Conservation (phyloP, 2,797 vertebrate species). For the Phrynocephalus guinanensis region DNA sequence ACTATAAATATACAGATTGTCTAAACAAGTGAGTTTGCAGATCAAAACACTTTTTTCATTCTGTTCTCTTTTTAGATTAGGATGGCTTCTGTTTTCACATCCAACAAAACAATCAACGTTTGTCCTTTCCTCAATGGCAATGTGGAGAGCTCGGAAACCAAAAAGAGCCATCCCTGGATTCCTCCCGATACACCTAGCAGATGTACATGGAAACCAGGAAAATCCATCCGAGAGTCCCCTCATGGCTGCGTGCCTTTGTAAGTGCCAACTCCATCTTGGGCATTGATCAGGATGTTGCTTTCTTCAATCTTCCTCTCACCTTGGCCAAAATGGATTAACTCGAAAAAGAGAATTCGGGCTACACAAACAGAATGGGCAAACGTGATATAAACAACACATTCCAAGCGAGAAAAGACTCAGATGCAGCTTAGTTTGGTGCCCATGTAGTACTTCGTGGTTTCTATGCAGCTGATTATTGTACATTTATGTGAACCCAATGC, state of each 20-base stretch:
- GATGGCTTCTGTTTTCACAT: constrained; percentile 41
- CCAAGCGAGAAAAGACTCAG: not conserved
- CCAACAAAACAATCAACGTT: constrained; percentile 35
- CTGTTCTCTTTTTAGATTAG: constrained; percentile 1
- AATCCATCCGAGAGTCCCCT: constrained; percentile 60
- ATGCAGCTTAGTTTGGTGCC: not conserved
- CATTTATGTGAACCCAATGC: not conserved
- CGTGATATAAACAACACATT: not conserved
- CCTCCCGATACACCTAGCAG: constrained; percentile 68
- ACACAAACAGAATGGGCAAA: not conserved
- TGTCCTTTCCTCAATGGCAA: constrained; percentile 43
- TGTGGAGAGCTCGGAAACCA: constrained; percentile 26
- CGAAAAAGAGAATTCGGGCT: not conserved
- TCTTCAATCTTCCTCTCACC: not conserved
- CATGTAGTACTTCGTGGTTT: not conserved
- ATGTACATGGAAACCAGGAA: constrained; percentile 69
- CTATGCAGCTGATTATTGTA: not conserved
- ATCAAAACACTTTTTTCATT: not conserved
- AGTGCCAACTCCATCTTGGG: constrained; percentile 30
- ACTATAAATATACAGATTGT: not conserved
- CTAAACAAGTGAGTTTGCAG: not conserved
- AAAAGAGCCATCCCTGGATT: constrained; percentile 28
- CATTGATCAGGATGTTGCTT: not conserved
- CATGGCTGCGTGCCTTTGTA: constrained; percentile 65
- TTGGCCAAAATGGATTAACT: not conserved